phyloP scores from a whole-genome alignment of 2,888 invertebrate species.

The Scaeva pyrastri region DNA sequence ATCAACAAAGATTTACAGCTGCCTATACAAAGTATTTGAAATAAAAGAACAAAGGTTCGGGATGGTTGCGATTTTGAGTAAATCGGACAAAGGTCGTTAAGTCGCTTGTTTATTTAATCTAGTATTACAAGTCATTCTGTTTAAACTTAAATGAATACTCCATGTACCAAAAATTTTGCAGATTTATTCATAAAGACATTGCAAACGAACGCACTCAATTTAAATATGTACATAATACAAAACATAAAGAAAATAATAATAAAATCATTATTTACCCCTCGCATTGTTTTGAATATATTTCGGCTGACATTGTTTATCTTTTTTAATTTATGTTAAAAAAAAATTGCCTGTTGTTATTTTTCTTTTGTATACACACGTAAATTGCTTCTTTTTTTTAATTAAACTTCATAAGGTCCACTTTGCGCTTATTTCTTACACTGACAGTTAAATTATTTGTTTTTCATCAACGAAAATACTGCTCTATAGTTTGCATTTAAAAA shows the following conservation, averaged over 20 bases:
- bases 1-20: background rate
- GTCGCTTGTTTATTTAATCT: background rate
- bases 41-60: background rate
- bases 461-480: conserved; percentile 2
- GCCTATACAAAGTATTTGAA: background rate
- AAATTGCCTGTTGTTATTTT: background rate
- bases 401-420: background rate
- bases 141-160: too few relatives aligned
- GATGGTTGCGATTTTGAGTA: background rate
- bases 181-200: background rate
- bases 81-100: background rate
- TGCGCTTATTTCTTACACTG: background rate
- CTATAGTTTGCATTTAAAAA: background rate
- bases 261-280: conserved; percentile 3
- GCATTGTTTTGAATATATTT: conserved; percentile 21
- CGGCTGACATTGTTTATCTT: conserved; percentile 10
- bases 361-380: background rate
- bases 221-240: background rate
- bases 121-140: background rate
- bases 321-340: background rate
- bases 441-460: conserved; percentile 1
- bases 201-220: too few relatives aligned
- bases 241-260: background rate
- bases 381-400: background rate
- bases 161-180: background rate